Percentiles rank a stretch among this genome's conserved stretches.
phyloP scores from a whole-genome alignment of 1,140 invertebrate species.

The Drosophila subobscura region DNA sequence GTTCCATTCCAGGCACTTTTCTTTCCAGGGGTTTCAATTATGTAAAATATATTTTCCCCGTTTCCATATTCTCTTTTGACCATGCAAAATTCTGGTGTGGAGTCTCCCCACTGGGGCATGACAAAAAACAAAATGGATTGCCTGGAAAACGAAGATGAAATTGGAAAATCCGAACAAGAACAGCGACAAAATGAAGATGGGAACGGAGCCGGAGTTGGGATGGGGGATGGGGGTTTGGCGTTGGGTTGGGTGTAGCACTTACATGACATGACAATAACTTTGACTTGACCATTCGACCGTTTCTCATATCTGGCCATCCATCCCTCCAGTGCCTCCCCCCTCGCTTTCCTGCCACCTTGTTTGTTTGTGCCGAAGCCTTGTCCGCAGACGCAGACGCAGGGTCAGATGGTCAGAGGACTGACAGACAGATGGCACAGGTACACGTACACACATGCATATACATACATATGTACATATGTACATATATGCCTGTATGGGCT shows the following conservation, averaged over 20 bases:
- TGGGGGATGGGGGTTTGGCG: neutral
- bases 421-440: slow-evolving; percentile 25
- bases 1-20: too few species aligned
- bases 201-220: neutral
- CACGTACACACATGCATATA: slow-evolving; percentile 5
- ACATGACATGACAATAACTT: slow-evolving; percentile 80
- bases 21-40: too few species aligned
- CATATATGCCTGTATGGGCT: neutral
- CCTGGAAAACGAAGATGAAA: slow-evolving; percentile 46
- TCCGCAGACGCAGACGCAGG: slow-evolving; percentile 8
- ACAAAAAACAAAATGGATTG: slow-evolving; percentile 24
- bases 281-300: slow-evolving; percentile 78
- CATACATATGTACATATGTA: neutral
- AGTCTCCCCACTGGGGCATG: slow-evolving; percentile 1
- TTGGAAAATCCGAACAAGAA: slow-evolving; percentile 46
- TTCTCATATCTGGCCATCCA: slow-evolving; percentile 66
- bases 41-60: too few species aligned
- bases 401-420: slow-evolving; percentile 13
- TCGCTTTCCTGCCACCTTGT: slow-evolving; percentile 7
- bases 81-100: neutral
- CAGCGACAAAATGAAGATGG: neutral
- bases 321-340: neutral
- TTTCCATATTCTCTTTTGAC: too few species aligned
- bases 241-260: slow-evolving; percentile 37
- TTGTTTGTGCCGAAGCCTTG: slow-evolving; percentile 48